Evolutionary conservation across 2,113 vertebrate species (phyloP).

Genomic region (Grantiella picta): DNA sequence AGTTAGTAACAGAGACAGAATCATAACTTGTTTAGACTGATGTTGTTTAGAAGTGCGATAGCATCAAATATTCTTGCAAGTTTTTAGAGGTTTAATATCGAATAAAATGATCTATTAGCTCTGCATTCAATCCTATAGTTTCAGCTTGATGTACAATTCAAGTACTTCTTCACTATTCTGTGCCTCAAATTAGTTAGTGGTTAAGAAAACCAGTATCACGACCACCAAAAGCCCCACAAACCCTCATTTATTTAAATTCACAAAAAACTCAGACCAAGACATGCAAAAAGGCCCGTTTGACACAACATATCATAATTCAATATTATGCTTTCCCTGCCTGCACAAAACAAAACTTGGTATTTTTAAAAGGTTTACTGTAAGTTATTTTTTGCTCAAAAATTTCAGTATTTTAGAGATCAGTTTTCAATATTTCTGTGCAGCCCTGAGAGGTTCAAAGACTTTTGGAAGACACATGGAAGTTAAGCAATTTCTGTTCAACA

Average conservation of each 20-base stretch:
- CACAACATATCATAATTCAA: neutral
- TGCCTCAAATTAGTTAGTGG: neutral
- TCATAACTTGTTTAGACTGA: neutral
- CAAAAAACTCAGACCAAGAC: neutral
- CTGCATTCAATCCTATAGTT: neutral
- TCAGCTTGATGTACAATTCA: neutral
- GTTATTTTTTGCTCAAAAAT: neutral
- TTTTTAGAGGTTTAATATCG: conserved; percentile 11
- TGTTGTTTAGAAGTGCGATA: neutral
- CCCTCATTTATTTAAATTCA: neutral
- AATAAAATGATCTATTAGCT: conserved; percentile 37
- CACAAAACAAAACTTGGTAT: neutral
- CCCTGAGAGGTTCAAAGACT: rapidly evolving
- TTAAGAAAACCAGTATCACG: neutral
- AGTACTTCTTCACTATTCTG: neutral
- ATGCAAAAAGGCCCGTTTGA: neutral
- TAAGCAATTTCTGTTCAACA: neutral
- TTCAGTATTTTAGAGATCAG: neutral
- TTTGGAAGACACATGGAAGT: neutral
- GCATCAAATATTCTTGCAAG: neutral
- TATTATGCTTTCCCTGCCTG: neutral
- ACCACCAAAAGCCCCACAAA: neutral
- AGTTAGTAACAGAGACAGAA: neutral
- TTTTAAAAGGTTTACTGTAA: neutral
- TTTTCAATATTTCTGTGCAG: neutral